phyloP scores from a whole-genome alignment of 2,888 invertebrate genomes.

The Acleris sparsana region DNA sequence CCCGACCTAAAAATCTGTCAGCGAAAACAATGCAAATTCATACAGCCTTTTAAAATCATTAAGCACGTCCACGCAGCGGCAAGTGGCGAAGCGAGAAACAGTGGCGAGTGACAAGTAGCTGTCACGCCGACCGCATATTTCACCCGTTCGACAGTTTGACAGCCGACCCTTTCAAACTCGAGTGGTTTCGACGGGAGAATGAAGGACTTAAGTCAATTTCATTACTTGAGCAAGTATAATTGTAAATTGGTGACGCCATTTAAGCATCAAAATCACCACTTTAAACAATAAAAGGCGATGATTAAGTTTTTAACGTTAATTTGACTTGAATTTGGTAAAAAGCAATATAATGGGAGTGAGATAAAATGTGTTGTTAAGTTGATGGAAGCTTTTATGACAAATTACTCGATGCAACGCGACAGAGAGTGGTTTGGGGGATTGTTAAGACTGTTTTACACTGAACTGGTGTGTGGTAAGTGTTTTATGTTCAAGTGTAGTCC shows the following conservation, averaged over 20 bases:
- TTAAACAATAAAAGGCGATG: not conserved
- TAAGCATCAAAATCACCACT: constrained; percentile 1
- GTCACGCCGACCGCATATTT: constrained; percentile 13
- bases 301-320: not conserved
- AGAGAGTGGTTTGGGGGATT: constrained; percentile 8
- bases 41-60: not conserved
- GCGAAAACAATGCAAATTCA: not conserved
- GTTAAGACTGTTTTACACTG: constrained; percentile 4
- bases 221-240: not conserved
- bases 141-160: constrained; percentile 17
- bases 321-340: not conserved
- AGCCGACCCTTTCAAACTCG: constrained; percentile 15
- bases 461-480: not conserved
- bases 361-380: constrained; percentile 15
- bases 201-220: constrained; percentile 8
- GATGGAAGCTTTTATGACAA: constrained; percentile 31
- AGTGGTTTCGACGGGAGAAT: constrained; percentile 3
- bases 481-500: not conserved
- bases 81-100: constrained; percentile 14
- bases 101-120: constrained; percentile 12
- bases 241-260: constrained; percentile 2
- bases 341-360: not conserved
- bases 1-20: not conserved
- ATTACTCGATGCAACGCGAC: constrained; percentile 20
- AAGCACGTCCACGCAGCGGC: constrained; percentile 5